Percentiles rank a stretch among this genome's conserved stretches.
phyloP scores from a whole-genome alignment of 2,113 vertebrate genomes.

The Spea bombifrons region DNA sequence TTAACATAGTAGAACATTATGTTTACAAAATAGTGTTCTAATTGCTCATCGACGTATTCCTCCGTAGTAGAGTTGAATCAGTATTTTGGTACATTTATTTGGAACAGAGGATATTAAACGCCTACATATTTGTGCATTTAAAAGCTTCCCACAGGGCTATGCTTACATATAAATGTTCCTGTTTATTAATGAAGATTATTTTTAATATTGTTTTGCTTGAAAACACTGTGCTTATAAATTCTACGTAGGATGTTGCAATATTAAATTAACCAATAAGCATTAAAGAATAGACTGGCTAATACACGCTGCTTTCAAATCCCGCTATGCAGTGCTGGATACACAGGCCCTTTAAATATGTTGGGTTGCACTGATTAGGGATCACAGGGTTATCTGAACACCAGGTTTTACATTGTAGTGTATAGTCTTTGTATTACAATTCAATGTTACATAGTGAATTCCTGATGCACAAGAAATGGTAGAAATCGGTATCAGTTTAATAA shows the following conservation, averaged over 20 bases:
- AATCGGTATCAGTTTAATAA: no score
- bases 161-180: conserved; percentile 20
- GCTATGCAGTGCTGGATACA: neutral
- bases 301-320: neutral
- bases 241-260: conserved; percentile 6
- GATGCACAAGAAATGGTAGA: no score
- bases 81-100: conserved; percentile 11
- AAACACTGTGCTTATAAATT: conserved; percentile 8
- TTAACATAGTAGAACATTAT: conserved; percentile 30
- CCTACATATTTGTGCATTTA: conserved; percentile 19
- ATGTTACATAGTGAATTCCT: no score
- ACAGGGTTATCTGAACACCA: no score
- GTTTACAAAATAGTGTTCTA: conserved; percentile 21
- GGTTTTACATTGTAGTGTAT: no score
- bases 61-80: neutral
- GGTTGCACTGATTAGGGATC: no score
- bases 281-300: neutral
- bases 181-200: conserved; percentile 17
- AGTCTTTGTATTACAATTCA: no score
- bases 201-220: conserved; percentile 2
- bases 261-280: neutral
- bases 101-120: conserved; percentile 14
- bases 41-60: conserved; percentile 20
- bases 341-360: neutral
- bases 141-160: conserved; percentile 20